Base-by-base conservation (phyloP, 2,888 invertebrate genomes). In the Pristionchus fissidentatus region DNA sequence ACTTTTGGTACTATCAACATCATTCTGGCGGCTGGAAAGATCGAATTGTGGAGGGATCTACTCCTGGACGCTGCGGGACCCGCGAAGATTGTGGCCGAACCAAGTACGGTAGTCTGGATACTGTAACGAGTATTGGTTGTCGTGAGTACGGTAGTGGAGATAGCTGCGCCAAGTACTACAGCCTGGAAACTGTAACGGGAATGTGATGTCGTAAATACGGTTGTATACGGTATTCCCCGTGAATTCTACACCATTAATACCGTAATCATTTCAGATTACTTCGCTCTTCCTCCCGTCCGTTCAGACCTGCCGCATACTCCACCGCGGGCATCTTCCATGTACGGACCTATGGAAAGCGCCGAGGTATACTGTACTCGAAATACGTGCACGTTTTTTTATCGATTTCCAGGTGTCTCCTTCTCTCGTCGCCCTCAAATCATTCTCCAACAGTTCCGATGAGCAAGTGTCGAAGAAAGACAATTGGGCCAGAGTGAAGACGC, bases 1-100 rank as follows among this genome's bases (percentile, higher is more conserved):
- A 2, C 43, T 19, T 83, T 83, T 46, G 83, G 83, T 29, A 83
- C 83, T 1, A 60, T 83, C 46, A 83, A 83, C 77, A 60, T 83
- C 55, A n/a, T 83, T 10, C 60, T 83, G 0, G 26, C 75, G 13
- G 57, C 75, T 35, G 83, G 22, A 4, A 57, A 75, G 83, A 77
- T 77, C 8, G 41, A 43, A 5, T 60, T 46, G 19, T 83, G 83
- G 83, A 8, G 83, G 3, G 49, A 66, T 13, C 15, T 2, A 15
- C 43, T 83, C 19, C 46, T 81, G 35, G 62, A 60, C n/a, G 60
- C 81, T 8, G n/a, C 62, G 32, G 1, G 15, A 0, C 62, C 81
- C 5, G 4, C 38, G 26, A 3, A 1, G 57, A 79, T 22, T 32
- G 29, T 29, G 19, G 78, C 78, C 26, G 1, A 52, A 1, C 32